Evolutionary conservation across 30 jellyfish, hydroid and myxozoan species (phyloP).

Genomic region (Hydra vulgaris): DNA sequence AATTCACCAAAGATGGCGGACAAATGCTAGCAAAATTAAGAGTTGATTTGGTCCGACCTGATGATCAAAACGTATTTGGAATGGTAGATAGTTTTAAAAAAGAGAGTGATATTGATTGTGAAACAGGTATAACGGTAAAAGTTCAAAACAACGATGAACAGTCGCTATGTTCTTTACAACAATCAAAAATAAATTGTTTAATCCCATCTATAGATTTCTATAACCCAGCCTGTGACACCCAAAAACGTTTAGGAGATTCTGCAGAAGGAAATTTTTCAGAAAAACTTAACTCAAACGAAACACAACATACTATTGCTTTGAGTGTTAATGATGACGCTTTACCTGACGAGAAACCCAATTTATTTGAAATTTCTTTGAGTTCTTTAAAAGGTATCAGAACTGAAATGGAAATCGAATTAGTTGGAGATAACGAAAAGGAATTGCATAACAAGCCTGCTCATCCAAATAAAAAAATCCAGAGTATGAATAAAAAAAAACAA

Average conservation of each 20-base stretch:
- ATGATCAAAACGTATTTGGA: not conserved
- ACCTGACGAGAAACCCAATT: not conserved
- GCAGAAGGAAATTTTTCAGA: not conserved
- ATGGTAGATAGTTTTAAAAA: not conserved
- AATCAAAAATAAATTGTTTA: too few species aligned
- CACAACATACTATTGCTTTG: not conserved
- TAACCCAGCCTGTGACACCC: too few species aligned
- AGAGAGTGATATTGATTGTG: not conserved
- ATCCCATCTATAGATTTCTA: too few species aligned
- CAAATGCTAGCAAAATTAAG: not conserved
- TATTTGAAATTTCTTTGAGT: not conserved
- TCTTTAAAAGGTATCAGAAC: not conserved
- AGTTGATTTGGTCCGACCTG: not conserved
- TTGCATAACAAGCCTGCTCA: not conserved
- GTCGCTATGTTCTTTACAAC: too few species aligned
- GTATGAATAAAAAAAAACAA: not conserved
- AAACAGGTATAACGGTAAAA: not conserved
- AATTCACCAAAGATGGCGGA: not conserved
- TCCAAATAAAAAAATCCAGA: not conserved
- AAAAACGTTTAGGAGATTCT: too few species aligned
- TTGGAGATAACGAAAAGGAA: not conserved
- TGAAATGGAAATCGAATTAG: not conserved
- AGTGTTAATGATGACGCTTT: not conserved
- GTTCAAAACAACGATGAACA: not conserved
- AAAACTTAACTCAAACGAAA: not conserved